Evolutionary conservation across 2,113 vertebrate genomes (phyloP).

Genomic region (Ivindomyrus marchei): DNA sequence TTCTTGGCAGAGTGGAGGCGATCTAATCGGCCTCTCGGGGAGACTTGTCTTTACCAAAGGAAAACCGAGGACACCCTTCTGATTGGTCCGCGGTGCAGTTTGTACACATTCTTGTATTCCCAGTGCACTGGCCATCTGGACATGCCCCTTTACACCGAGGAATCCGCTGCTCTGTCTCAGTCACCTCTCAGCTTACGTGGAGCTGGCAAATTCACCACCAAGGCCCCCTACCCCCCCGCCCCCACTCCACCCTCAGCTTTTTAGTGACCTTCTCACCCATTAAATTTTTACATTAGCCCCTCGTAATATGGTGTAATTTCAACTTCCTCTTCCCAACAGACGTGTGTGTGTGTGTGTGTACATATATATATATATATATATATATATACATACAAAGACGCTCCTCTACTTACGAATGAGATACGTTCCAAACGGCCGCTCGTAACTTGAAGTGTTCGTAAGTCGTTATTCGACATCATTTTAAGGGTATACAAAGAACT

Average conservation of each 20-base stretch:
- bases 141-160: background rate
- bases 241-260: background rate
- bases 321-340: conserved; percentile 24
- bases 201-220: background rate
- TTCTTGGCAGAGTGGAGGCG: background rate
- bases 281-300: conserved; percentile 11
- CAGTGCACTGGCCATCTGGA: background rate
- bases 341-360: too few relatives aligned
- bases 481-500: too few relatives aligned
- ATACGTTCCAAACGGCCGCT: too few relatives aligned
- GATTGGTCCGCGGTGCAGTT: background rate
- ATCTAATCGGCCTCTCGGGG: background rate
- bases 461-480: too few relatives aligned
- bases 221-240: background rate
- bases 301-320: conserved; percentile 27
- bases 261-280: background rate
- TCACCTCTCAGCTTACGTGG: background rate
- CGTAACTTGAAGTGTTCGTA: too few relatives aligned
- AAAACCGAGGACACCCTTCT: background rate
- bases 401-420: too few relatives aligned
- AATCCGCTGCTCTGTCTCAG: background rate
- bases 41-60: conserved; percentile 22
- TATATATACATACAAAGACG: too few relatives aligned
- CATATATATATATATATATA: too few relatives aligned
- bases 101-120: background rate